Evolutionary conservation across 2,888 invertebrate genomes (phyloP), one percentile per base, ranked within the genome.

Genomic region (Meandrusa payeni): DNA sequence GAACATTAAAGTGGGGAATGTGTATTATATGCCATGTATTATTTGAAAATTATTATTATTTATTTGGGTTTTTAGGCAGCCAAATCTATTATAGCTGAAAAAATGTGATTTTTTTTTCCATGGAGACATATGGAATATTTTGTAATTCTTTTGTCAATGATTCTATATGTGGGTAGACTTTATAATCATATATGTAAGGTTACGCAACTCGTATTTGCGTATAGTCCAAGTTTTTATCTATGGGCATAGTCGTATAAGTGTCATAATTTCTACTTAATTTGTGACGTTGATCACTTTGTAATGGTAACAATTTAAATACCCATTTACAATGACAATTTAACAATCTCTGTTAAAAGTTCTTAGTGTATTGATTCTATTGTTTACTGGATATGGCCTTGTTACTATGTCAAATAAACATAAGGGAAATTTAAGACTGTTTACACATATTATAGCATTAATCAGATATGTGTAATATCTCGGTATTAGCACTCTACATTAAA

Each of bases 221-320:
- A 11, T 9, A 5, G 7, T 44, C 32, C 24, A 12, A 10, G 17
- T n/a, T n/a, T n/a, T n/a, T n/a, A n/a, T n/a, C n/a, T 10, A 23
- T 28, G 24, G 32, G 12, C 20, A 19, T 44, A 44, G 43, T 38
- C 27, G 2, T 31, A 3, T 44, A 44, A 44, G 43, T 38, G 38
- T 44, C 43, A 38, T 43, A 33, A 26, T 43, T 31, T 38, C 27
- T 44, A 44, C 13, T 27, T 43, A 38, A 34, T 32, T 32, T 36
- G 22, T 20, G 13, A n/a, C 22, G 22, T 3, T 31, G 38, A 44
- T 29, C 32, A 32, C 31, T 38, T 38, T 38, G 38, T 44, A 38
- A 7, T 11, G 26, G 26, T 15, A 10, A 13, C 39, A 33, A 38
- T 44, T 37, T 20, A 6, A 36, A 26, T 13, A 7, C n/a, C n/a